Conservation (phyloP, 2,113 vertebrate genomes). For the Heterochromis multidens region DNA sequence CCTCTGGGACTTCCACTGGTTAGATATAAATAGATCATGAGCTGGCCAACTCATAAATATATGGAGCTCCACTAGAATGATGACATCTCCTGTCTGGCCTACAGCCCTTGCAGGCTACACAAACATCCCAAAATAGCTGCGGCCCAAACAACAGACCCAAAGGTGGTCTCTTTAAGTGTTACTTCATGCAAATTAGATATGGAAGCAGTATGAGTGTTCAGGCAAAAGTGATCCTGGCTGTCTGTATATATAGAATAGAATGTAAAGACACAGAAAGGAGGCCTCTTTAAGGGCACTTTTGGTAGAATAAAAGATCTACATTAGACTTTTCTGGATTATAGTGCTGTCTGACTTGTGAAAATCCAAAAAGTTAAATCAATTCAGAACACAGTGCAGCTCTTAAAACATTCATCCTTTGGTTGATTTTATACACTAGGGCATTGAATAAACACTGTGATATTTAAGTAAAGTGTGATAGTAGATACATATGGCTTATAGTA, state of each 20-base stretch:
- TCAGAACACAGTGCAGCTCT: not conserved
- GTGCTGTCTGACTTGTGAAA: not conserved
- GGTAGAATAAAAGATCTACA: not conserved
- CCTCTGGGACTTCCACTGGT: conserved; percentile 64
- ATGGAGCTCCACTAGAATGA: conserved; percentile 57
- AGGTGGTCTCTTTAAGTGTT: not conserved
- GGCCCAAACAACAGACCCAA: conserved; percentile 19
- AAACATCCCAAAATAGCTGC: conserved; percentile 60
- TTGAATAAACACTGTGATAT: not conserved
- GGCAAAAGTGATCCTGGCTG: not conserved
- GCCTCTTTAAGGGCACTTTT: not conserved
- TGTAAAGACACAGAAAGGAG: not conserved
- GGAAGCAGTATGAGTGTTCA: not conserved
- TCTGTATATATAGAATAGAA: not conserved
- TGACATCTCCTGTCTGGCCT: conserved; percentile 69
- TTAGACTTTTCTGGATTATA: not conserved
- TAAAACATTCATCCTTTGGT: not conserved
- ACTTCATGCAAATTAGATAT: conserved; percentile 15
- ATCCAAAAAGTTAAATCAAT: not conserved
- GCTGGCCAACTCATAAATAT: conserved; percentile 70
- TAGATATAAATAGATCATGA: conserved; percentile 73
- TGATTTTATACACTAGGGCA: not conserved
- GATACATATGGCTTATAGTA: not conserved
- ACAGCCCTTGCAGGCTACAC: conserved; percentile 36
- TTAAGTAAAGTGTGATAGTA: not conserved